Evolutionary conservation across 2,113 vertebrate genomes (phyloP), one percentile per base, ranked within the genome.

Genomic region (Alosa alosa): DNA sequence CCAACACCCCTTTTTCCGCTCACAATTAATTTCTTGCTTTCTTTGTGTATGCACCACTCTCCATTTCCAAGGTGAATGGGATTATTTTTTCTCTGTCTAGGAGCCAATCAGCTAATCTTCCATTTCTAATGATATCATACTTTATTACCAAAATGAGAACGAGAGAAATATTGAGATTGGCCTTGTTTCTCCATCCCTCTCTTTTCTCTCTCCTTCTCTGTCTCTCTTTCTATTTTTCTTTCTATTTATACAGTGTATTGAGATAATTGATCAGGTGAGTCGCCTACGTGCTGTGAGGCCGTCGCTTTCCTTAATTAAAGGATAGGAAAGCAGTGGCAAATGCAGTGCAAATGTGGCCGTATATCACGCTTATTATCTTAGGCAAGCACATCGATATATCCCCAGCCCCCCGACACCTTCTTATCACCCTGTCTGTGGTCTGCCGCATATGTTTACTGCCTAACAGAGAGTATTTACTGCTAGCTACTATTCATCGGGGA

Each of bases 261-360:
- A 85, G 89, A 91, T 92, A 91, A 94, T 89, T 89, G 92, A 94
- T 93, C 87, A 89, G 86, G 49, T 88, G 86, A 91, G 84, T 78
- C 72, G 36, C 60, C 81, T 88, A 10, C 31, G 81, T 85, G 89
- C 84, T 75, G 22, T 6, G 82, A 90, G 91, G 89, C 85, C 45
- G 81, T 85, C 84, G 87, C 84, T 88, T 91, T 90, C 4, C 15
- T 90, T 93, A 93, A 94, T 94, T 93, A 92, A 90, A 92, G 91
- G 87, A 87, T 88, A 87, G 57, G 90, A 88, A n/a, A 84, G 87
- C 86, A 85, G 90, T 86, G 20, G 87, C 90, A 92, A 91, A 90
- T 89, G 92, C 89, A 86, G 89, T 89, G 87, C 72, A 89, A 91
- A 93, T 89, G 87, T 84, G 86, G 86, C 47, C 88, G 85, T 92